Base-by-base conservation (phyloP, 2,113 vertebrate species). In the Mellivora capensis region DNA sequence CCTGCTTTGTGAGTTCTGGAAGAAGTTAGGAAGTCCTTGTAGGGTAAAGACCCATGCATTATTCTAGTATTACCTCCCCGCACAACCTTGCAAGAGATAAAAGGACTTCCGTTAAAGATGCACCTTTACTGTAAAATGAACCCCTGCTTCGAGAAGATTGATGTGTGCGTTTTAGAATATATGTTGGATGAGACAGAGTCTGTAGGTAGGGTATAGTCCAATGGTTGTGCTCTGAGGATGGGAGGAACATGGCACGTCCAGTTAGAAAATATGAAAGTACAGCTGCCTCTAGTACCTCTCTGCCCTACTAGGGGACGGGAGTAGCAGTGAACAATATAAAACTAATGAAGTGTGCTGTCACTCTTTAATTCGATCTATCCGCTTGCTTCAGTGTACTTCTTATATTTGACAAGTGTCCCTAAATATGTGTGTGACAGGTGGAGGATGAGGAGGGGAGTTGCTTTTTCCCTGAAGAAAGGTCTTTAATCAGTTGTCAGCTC, bases 401-500 rank as follows among this genome's bases (percentile, higher is more conserved):
- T 94, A 67, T 93, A 93, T 95, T 89, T 87, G 95, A 29, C 0
- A 17, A 39, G 2, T 81, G 54, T 85, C 39, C 64, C 13, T 84
- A 80, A 97, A 91, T 94, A 31, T 39, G 27, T 96, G 52, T 39
- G 34, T 82, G 67, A 20, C 88, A 96, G 91, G 8, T 72, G 23
- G 37, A 89, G 37, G 18, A 74, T 88, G 69, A 84, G 31, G 25
- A 83, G 25, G 6, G 4, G 37, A 69, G 11, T 49, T 80, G 4
- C 94, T 80, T 96, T 95, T 76, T 93, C 4, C 57, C 76, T 91
- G 17, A 97, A 87, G 67, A 97, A 59, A 85, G 93, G 89, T 54
- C 57, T 87, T 95, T 94, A 88, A 82, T 97, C 96, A 77, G 6
- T 82, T 93, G 74, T 91, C 98, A 97, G 79, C 81, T 96, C 15